phyloP scores from a whole-genome alignment of 2,113 vertebrate genomes.

The Platysternon megacephalum region DNA sequence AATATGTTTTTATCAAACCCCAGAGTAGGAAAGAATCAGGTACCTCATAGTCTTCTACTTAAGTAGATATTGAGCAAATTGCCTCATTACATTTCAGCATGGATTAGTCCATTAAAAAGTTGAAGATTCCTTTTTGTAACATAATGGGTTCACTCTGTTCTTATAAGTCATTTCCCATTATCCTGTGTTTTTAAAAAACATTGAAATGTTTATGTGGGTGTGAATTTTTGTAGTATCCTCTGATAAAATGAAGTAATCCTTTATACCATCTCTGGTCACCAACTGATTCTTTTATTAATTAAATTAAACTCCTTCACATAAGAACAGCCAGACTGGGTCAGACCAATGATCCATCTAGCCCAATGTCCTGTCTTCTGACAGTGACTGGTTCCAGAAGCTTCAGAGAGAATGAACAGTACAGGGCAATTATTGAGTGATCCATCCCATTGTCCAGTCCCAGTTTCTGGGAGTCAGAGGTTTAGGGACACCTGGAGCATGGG shows the following conservation, averaged over 20 bases:
- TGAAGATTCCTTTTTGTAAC: background rate
- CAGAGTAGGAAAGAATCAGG: background rate
- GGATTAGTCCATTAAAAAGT: slow-evolving; percentile 12
- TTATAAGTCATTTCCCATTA: background rate
- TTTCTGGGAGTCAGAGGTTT: too few species aligned
- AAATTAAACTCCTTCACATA: background rate
- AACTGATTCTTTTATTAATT: background rate
- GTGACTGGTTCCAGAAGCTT: too few species aligned
- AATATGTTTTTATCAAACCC: background rate
- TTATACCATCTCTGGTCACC: background rate
- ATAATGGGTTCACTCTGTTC: background rate
- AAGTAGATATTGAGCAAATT: slow-evolving; percentile 14
- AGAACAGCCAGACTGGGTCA: too few species aligned
- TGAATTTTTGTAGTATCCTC: background rate
- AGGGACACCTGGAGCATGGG: too few species aligned
- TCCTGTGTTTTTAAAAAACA: background rate
- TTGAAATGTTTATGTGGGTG: background rate
- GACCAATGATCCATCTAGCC: too few species aligned
- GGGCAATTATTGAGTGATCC: too few species aligned
- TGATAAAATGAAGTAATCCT: background rate
- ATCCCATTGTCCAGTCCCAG: too few species aligned
- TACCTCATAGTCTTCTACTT: background rate
- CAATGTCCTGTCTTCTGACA: too few species aligned
- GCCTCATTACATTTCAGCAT: background rate
- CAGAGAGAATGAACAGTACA: too few species aligned